Base-by-base conservation (phyloP, 2,888 invertebrate species). In the Pherbina coryleti region DNA sequence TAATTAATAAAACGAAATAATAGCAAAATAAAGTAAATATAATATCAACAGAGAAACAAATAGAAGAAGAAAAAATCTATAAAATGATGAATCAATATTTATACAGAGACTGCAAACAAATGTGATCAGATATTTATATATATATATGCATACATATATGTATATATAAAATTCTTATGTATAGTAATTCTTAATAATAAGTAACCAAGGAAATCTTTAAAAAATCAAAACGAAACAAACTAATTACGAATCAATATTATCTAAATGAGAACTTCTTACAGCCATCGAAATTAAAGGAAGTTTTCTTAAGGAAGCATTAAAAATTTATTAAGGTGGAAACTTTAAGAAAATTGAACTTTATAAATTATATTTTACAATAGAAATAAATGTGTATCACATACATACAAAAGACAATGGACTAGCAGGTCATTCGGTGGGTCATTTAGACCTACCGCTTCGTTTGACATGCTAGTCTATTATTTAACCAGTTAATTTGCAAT, bases 101-200 rank as follows among this genome's bases (percentile, higher is more conserved):
- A 87, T 87, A 88, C 86, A 88, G 88, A 89, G 89, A 89, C 89
- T 89, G 89, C 89, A 89, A 89, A 87, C 86, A 88, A 88, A 90
- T 90, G 90, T 90, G 90, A 90, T 90, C 90, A 90, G 89, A 90
- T 89, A 89, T 89, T 88, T 86, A 86, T 86, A 83, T 80, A 88
- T 87, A 87, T 85, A 87, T 87, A 86, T 86, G 86, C 86, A 80
- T 82, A 82, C 81, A 72, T 72, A 34, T 55, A 75, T 37, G 34
- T 55, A 72, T 72, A 44, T 55, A 75, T 37, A 37, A 55, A 67
- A 62, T 28, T 67, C 22, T 69, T 75, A 67, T 75, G 53, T 51
- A 80, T 80, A 82, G 71, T 74, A 76, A 81, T 79, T 76, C 70
- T 79, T 69, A 79, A 78, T 78, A 79, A 79, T 77, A 44, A 82